Percentiles rank a stretch among this genome's conserved stretches.
phyloP scores from a whole-genome alignment of 1,140 invertebrate genomes.

The Neotoxoptera formosana region DNA sequence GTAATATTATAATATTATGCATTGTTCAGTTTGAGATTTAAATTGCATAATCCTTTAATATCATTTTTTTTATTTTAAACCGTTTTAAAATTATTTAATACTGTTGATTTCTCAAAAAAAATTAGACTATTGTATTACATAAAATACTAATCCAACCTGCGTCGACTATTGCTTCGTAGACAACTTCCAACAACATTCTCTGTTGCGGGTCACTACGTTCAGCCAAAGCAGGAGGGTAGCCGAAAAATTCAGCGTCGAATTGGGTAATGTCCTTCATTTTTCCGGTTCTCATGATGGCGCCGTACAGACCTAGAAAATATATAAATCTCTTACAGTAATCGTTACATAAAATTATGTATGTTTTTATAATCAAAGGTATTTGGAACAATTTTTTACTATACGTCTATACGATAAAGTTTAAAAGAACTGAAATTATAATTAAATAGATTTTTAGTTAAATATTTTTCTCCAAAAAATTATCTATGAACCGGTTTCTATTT shows the following conservation, averaged over 20 bases:
- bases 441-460: not conserved
- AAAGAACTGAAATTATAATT: not conserved
- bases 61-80: too few species aligned
- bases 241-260: slow-evolving; percentile 60
- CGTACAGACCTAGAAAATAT: slow-evolving; percentile 57
- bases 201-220: slow-evolving; percentile 59
- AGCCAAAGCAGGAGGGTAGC: slow-evolving; percentile 54
- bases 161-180: slow-evolving; percentile 93
- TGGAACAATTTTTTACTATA: not conserved
- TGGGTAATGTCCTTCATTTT: slow-evolving; percentile 59
- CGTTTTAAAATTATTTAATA: not conserved
- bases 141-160: slow-evolving; percentile 69
- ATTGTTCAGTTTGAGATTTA: too few species aligned
- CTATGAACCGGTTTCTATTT: not conserved
- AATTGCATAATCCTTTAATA: not conserved
- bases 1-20: too few species aligned
- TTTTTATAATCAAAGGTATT: not conserved
- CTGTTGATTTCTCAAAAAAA: too few species aligned
- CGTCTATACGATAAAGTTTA: not conserved
- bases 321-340: not conserved
- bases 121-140: not conserved
- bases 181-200: slow-evolving; percentile 84
- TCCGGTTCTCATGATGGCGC: slow-evolving; percentile 58
- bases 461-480: not conserved
- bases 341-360: not conserved